These are phyloP conservation scores for Trachemys scripta DNA, from an alignment of 2,113 vertebrate species.

Conservation along the genomic window DNA sequence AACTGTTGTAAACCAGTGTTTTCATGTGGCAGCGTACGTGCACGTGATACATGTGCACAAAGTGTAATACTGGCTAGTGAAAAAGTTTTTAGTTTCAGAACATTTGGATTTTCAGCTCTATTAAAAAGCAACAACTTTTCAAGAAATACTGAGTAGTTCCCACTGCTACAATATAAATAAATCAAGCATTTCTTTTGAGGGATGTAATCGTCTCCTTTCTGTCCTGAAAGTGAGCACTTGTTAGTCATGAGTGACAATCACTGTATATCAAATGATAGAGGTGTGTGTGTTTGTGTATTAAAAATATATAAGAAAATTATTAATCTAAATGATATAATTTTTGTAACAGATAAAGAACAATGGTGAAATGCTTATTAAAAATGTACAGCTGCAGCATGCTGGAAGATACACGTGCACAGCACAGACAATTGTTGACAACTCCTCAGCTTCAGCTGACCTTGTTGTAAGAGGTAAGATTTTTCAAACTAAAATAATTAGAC, in stretches of 20 bases:
- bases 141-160: background rate
- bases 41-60: background rate
- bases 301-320: background rate
- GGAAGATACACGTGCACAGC: constrained; percentile 93
- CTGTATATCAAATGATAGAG: background rate
- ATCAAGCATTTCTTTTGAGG: background rate
- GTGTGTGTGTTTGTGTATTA: background rate
- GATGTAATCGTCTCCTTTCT: background rate
- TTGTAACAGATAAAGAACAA: constrained; percentile 86
- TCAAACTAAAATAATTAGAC: background rate
- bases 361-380: constrained; percentile 90
- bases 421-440: constrained; percentile 95
- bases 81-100: background rate
- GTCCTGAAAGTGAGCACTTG: background rate
- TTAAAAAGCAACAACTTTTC: background rate
- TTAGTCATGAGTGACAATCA: background rate
- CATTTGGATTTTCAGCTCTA: fast-evolving
- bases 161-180: background rate
- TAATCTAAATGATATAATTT: constrained; percentile 3
- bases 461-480: constrained; percentile 92
- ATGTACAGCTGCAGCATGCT: constrained; percentile 90
- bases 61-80: background rate
- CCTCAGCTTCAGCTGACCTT: constrained; percentile 90
- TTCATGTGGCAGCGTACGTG: background rate
- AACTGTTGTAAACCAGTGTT: background rate